Evolutionary conservation across 2,888 invertebrate species (phyloP), one percentile per base, ranked within the genome.

Genomic region (Unio delphinus): DNA sequence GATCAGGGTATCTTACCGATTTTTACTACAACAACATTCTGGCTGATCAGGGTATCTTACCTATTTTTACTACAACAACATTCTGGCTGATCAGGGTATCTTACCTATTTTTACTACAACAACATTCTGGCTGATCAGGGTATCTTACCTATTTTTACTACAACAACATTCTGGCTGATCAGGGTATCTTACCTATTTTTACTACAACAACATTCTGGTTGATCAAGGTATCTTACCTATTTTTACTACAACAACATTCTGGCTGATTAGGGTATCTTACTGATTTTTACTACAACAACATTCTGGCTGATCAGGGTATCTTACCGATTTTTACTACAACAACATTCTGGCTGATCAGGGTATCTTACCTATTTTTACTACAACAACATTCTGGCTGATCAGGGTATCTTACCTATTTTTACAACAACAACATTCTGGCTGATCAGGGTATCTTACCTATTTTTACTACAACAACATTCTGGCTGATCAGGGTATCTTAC

Each of bases 61-160:
- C 91, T 87, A 98, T 98, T 92, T 98, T 98, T 23, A 23, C 28
- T 58, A n/a, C n/a, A n/a, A 3, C 28, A 57, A 57, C 23, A 7
- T 5, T 23, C 58, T 7, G 20, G 26, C 26, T 61, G 20, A 23
- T 58, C 20, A 7, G n/a, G 30, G 61, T 67, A 23, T 65, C 77
- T 64, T 72, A 90, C 90, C 91, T 87, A 98, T 98, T 92, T 98
- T 98, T 0, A 98, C 98, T 3, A 3, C n/a, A 57, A 2, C n/a
- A 57, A 20, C 57, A 20, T 3, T 20, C 57, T n/a, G 18, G n/a
- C n/a, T 57, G 57, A 18, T 57, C 18, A 18, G 15, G 20, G 54
- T 28, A 64, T 23, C 54, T 34, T 45, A n/a, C n/a, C 5, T 3
- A 54, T 64, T 28, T 26, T 20, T 45, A 45, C 4, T 4, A 23